phyloP scores from a whole-genome alignment of 2,888 invertebrate genomes.

The Uloborus plumipes region DNA sequence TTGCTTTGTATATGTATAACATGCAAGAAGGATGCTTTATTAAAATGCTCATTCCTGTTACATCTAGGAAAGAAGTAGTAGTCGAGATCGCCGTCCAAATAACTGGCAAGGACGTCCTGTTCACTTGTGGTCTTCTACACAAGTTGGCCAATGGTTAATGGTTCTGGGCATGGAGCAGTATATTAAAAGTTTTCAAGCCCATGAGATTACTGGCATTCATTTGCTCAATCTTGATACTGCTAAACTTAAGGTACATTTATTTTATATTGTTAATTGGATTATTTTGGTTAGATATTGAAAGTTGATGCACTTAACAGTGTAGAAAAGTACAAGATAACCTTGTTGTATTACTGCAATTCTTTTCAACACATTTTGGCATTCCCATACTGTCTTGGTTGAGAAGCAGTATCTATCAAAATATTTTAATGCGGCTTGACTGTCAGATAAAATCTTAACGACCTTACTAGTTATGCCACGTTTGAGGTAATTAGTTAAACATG shows the following conservation, averaged over 20 bases:
- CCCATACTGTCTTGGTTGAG: no score
- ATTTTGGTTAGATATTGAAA: not conserved
- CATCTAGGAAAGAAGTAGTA: constrained; percentile 56
- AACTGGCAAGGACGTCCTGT: constrained; percentile 81
- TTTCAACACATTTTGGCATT: no score
- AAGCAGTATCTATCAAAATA: no score
- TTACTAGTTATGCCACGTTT: no score
- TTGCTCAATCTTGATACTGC: constrained; percentile 89
- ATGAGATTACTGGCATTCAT: constrained; percentile 88
- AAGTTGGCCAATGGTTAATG: constrained; percentile 95
- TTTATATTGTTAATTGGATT: not conserved
- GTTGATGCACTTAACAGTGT: no score
- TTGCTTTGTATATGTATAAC: no score
- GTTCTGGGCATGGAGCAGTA: constrained; percentile 85
- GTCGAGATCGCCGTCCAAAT: constrained; percentile 60
- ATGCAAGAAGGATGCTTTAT: not conserved
- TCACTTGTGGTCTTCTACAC: constrained; percentile 82
- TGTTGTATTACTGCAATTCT: no score
- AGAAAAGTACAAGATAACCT: no score
- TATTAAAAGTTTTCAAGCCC: constrained; percentile 87
- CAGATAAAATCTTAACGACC: no score
- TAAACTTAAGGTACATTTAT: constrained; percentile 81
- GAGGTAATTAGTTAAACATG: no score
- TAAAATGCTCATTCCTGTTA: not conserved
- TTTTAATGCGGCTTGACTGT: no score